Evolutionary conservation across 2,797 vertebrate species (phyloP).

Genomic region (Acestrorhynchus altus): DNA sequence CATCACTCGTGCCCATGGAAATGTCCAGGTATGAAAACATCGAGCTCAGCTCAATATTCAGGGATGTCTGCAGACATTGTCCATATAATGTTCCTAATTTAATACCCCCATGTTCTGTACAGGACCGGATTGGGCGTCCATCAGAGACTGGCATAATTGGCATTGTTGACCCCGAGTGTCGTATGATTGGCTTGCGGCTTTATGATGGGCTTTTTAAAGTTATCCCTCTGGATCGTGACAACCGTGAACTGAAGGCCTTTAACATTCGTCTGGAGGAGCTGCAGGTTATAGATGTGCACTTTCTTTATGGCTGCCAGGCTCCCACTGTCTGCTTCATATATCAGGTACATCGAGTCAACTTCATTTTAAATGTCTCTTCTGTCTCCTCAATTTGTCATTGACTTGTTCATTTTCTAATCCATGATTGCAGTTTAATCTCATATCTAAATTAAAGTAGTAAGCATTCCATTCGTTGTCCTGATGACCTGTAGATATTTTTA

Average conservation of each 20-base stretch:
- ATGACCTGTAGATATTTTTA: too few species aligned
- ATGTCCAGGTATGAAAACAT: conserved; percentile 89
- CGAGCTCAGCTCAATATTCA: background rate
- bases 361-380: background rate
- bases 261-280: conserved; percentile 97
- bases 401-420: background rate
- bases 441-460: too few species aligned
- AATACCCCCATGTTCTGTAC: background rate
- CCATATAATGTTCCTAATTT: background rate
- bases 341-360: conserved; percentile 80
- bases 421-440: background rate
- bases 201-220: conserved; percentile 98
- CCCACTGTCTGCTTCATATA: conserved; percentile 99
- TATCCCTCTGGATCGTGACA: conserved; percentile 94
- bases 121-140: conserved; percentile 97
- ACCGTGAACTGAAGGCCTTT: conserved; percentile 97
- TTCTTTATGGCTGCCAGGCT: conserved; percentile 94
- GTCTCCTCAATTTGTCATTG: background rate
- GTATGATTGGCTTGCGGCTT: conserved; percentile 96
- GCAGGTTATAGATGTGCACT: conserved; percentile 98
- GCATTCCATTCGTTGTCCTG: too few species aligned
- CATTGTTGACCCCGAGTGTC: conserved; percentile 96
- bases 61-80: background rate
- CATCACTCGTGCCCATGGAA: conserved; percentile 95
- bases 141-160: conserved; percentile 98